Evolutionary conservation across 30 jellyfish, hydroid and myxozoan species (phyloP).

Genomic region (Clytia hemisphaerica): DNA sequence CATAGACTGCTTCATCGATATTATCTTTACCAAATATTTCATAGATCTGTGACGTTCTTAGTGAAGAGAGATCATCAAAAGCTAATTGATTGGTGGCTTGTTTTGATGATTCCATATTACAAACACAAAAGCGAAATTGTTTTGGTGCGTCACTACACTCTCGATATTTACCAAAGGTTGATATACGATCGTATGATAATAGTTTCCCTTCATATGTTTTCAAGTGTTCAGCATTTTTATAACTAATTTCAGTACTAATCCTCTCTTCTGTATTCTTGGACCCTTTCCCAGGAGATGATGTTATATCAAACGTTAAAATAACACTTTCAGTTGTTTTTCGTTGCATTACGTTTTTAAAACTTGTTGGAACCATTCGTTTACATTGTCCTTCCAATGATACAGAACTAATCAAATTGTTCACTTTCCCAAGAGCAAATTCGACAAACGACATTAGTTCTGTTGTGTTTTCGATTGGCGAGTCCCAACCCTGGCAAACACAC

Average conservation of each 20-base stretch:
- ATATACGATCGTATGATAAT: constrained; percentile 57
- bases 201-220: constrained; percentile 37
- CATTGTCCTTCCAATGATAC: constrained; percentile 14
- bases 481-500: constrained; percentile 87
- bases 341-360: constrained; percentile 53
- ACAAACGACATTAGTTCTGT: constrained; percentile 47
- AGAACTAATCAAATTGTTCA: constrained; percentile 52
- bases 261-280: constrained; percentile 47
- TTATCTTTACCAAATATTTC: too few species aligned
- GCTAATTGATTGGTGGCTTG: too few species aligned
- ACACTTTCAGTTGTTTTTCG: constrained; percentile 41
- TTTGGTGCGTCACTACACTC: constrained; percentile 60
- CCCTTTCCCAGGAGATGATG: constrained; percentile 51
- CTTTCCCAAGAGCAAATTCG: constrained; percentile 78
- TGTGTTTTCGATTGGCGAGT: constrained; percentile 49
- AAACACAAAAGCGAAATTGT: constrained; percentile 58
- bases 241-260: constrained; percentile 57
- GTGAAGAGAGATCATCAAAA: too few species aligned
- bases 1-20: too few species aligned
- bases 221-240: constrained; percentile 16
- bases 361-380: constrained; percentile 41
- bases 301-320: constrained; percentile 57
- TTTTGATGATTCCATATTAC: too few species aligned
- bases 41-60: too few species aligned
- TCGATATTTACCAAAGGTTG: constrained; percentile 72